Base-by-base conservation (phyloP, 2,888 invertebrate species). In the Tiliacea citrago region DNA sequence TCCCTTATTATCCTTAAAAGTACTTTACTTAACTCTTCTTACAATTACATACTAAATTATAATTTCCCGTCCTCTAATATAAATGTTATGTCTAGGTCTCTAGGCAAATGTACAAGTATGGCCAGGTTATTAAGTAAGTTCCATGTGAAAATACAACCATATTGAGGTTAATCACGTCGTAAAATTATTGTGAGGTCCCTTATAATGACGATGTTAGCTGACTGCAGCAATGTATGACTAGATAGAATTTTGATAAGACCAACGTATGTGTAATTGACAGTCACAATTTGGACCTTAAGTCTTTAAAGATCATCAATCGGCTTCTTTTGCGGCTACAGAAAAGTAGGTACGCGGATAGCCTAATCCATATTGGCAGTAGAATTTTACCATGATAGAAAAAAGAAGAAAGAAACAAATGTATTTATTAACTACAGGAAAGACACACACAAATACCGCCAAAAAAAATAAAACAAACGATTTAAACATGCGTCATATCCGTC, bases 91-190 rank as follows among this genome's bases (percentile, higher is more conserved):
- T 51, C 62, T 83, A 79, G 35, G 66, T 57, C 58, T 75, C 39
- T 24, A 57, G 58, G 74, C 49, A 62, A 51, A 72, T 72, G 29
- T 57, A 82, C 57, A 79, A 79, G 42, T 66, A 75, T 68, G 61
- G 49, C 42, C 29, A 42, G 29, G 53, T 60, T 55, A 75, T 73
- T 60, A 67, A 16, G 61, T 84, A 77, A 83, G 82, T 76, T 72
- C 81, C 71, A 66, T 65, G 68, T 73, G 58, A 73, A 73, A 75
- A 83, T 75, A 83, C 39, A 57, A 53, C 58, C 24, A 75, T 82
- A 51, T 69, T 75, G 68, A 86, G 83, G 83, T 79, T 76, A 82
- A 82, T 68, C n/a, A 68, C 77, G 65, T 83, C 84, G 68, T 82
- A 80, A 83, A 83, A 39, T 65, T 68, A 73, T 68, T 75, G 49